A percentile compares a stretch with the other conserved stretches of the same genome.
These are phyloP conservation scores for Pelmatolapia mariae DNA, from an alignment of 2,113 vertebrate species.

Conservation along the genomic window DNA sequence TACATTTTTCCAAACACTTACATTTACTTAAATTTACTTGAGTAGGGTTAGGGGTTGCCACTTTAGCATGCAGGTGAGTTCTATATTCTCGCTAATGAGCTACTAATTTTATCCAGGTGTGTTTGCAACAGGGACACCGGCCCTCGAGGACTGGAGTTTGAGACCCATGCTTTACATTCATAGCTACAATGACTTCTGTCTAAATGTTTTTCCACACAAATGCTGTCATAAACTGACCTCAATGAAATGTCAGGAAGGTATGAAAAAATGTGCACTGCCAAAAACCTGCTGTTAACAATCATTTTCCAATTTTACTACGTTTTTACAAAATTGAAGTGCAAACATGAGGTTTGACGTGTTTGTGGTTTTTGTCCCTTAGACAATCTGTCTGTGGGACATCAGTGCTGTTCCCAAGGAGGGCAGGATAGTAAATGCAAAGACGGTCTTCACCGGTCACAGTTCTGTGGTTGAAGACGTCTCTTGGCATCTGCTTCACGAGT, in stretches of 20 bases:
- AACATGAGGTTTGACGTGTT: background rate
- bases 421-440: slow-evolving; percentile 96
- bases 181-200: background rate
- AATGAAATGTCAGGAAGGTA: background rate
- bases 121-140: background rate
- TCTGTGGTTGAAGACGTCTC: slow-evolving; percentile 96
- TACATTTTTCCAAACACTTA: background rate
- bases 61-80: background rate
- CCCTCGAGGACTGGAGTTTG: background rate
- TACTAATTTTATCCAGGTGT: background rate
- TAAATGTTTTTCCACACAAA: background rate
- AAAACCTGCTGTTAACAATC: background rate
- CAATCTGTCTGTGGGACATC: slow-evolving; percentile 97
- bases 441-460: slow-evolving; percentile 95
- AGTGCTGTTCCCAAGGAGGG: slow-evolving; percentile 95
- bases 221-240: background rate
- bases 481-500: slow-evolving; percentile 92
- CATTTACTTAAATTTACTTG: background rate
- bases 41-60: no score
- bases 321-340: background rate
- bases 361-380: slow-evolving; percentile 61
- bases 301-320: background rate
- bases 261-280: background rate
- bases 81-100: background rate
- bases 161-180: background rate